A percentile compares a stretch with the other conserved stretches of the same genome.
These are phyloP conservation scores for Watsonalla cultraria DNA, from an alignment of 2,888 invertebrate genomes.

Conservation along the genomic window DNA sequence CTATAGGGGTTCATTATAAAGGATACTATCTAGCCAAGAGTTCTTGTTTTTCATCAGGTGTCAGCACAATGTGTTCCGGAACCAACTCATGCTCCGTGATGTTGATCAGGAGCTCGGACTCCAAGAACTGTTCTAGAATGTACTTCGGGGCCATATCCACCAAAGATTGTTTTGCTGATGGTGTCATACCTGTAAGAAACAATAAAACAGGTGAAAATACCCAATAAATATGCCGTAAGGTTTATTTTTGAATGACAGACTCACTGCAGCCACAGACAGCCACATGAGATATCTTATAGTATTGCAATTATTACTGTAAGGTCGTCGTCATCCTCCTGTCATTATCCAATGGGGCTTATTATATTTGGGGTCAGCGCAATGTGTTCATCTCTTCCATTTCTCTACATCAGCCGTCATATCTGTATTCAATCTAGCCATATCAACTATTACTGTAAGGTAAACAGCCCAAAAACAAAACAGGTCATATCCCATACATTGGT, in stretches of 20 bases:
- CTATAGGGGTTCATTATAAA: conserved; percentile 52
- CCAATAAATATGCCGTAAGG: not conserved
- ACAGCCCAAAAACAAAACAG: too few relatives aligned
- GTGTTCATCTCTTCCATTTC: too few relatives aligned
- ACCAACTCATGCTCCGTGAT: conserved; percentile 99
- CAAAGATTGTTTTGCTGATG: conserved; percentile 97
- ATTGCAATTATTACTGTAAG: too few relatives aligned
- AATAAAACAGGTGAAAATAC: not conserved
- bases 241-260: not conserved
- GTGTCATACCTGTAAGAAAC: conserved; percentile 91
- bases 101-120: conserved; percentile 97
- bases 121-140: conserved; percentile 96
- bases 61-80: conserved; percentile 99
- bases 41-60: conserved; percentile 98
- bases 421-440: too few relatives aligned
- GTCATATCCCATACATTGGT: too few relatives aligned
- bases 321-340: too few relatives aligned
- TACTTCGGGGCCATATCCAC: conserved; percentile 99
- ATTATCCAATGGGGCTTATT: too few relatives aligned
- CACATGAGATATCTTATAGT: too few relatives aligned
- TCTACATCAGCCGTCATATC: too few relatives aligned
- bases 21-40: conserved; percentile 94
- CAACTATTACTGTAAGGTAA: too few relatives aligned
- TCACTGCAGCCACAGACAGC: not conserved
- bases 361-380: too few relatives aligned